phyloP scores from a whole-genome alignment of 2,888 invertebrate genomes.

The Uloborus plumipes region DNA sequence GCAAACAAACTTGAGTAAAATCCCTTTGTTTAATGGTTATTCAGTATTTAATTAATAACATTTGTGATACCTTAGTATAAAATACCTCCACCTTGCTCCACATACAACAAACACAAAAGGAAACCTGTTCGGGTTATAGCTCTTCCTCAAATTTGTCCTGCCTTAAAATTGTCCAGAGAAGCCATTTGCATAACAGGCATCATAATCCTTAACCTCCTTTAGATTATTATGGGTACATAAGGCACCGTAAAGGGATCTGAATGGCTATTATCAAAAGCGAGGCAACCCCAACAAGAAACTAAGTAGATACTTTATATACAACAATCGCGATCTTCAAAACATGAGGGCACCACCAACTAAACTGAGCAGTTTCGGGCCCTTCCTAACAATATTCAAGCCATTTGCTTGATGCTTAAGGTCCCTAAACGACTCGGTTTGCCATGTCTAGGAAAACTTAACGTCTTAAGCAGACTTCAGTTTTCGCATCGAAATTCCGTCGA shows the following conservation, averaged over 20 bases:
- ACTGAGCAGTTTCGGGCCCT: slow-evolving; percentile 50
- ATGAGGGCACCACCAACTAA: slow-evolving; percentile 35
- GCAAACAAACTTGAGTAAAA: too few relatives aligned
- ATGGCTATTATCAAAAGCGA: slow-evolving; percentile 35
- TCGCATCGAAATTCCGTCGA: slow-evolving; percentile 26
- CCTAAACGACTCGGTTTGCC: slow-evolving; percentile 44
- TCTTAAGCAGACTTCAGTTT: slow-evolving; percentile 27
- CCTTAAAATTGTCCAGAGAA: slow-evolving; percentile 29
- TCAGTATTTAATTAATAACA: too few relatives aligned
- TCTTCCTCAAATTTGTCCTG: slow-evolving; percentile 16
- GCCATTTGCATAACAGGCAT: slow-evolving; percentile 39
- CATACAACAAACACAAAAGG: neutral
- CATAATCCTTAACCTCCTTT: slow-evolving; percentile 41
- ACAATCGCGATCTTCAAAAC: slow-evolving; percentile 22
- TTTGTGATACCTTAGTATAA: too few relatives aligned
- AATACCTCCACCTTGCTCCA: too few relatives aligned
- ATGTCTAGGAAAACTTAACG: slow-evolving; percentile 43
- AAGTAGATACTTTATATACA: slow-evolving; percentile 59
- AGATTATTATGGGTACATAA: slow-evolving; percentile 25
- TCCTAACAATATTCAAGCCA: slow-evolving; percentile 46
- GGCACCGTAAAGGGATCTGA: slow-evolving; percentile 42
- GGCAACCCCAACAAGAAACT: slow-evolving; percentile 15
- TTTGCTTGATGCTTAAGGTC: slow-evolving; percentile 47
- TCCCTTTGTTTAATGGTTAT: too few relatives aligned
- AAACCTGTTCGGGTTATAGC: slow-evolving; percentile 21